Base-by-base conservation (phyloP, 2,888 invertebrate species). In the Caenorhabditis afra region DNA sequence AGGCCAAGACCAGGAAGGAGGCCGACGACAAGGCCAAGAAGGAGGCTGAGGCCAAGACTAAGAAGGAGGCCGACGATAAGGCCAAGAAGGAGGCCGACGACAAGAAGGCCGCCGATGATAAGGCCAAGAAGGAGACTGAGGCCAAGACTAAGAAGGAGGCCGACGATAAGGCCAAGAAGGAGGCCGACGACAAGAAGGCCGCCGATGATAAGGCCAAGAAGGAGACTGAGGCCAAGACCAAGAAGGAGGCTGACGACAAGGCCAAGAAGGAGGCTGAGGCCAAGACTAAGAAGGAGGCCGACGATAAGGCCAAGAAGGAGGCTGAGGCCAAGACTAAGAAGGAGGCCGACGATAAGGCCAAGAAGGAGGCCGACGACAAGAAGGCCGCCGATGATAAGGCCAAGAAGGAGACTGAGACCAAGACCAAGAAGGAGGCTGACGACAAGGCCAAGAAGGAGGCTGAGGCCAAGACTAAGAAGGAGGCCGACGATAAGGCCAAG, bases 281-380 rank as follows among this genome's bases (percentile, higher is more conserved):
- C 39, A 65, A 58, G 47, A 52, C 70, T 12, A 79, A 70, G 50
- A 64, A 59, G 22, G 79, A 55, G 20, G 61, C 59, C 53, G 77
- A 66, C 1, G 86, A 29, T 37, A 62, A 50, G 37, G 59, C 18
- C 4, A 61, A 61, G 66, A 66, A 67, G 55, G 57, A 35, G 18
- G 22, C 66, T 39, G 75, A 76, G 12, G 67, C 55, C 8, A 75
- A 76, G 20, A 62, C 76, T 37, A 80, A 81, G 61, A 77, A 76
- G 41, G 75, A 73, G 18, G 44, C 79, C 18, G 79, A 78, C 20
- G 73, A 22, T 29, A 64, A 64, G 41, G 39, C 57, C 10, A 65
- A 62, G 41, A 61, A 49, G 20, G 59, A 22, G 8, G 68, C 66
- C n/a, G 62, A 74, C 0, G 65, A n/a, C 11, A 76, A 64, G 50